Conservation (phyloP, 2,888 invertebrate genomes). For the Brachycybe producta region DNA sequence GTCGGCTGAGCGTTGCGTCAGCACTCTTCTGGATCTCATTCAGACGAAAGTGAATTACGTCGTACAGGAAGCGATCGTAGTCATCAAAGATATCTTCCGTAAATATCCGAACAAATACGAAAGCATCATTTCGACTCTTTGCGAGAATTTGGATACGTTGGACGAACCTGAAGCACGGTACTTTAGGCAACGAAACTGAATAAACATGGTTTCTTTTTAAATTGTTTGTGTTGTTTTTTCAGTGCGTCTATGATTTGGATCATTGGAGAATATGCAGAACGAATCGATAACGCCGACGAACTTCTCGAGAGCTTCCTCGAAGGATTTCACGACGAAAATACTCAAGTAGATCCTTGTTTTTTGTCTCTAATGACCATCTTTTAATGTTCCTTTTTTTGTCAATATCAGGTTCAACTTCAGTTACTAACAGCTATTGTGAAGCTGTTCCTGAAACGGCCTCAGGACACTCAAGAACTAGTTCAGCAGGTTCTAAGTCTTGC, state of each 20-base stretch:
- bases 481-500: slow-evolving; percentile 76
- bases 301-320: slow-evolving; percentile 94
- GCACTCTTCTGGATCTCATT: slow-evolving; percentile 90
- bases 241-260: slow-evolving; percentile 90
- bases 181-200: not conserved
- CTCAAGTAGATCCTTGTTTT: too few species aligned
- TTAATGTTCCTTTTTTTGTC: not conserved
- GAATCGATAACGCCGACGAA: slow-evolving; percentile 98
- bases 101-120: slow-evolving; percentile 99
- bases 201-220: slow-evolving; percentile 7
- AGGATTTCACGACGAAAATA: slow-evolving; percentile 92
- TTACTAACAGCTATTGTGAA: slow-evolving; percentile 96
- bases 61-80: slow-evolving; percentile 98
- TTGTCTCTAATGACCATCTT: not conserved
- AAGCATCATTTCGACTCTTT: slow-evolving; percentile 96
- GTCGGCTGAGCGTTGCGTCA: slow-evolving; percentile 95
- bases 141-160: slow-evolving; percentile 94
- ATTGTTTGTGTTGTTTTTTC: too few species aligned
- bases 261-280: slow-evolving; percentile 93
- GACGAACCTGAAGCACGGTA: slow-evolving; percentile 89
- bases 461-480: slow-evolving; percentile 95
- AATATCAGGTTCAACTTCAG: slow-evolving; percentile 60
- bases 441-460: slow-evolving; percentile 91
- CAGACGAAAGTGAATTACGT: slow-evolving; percentile 99
- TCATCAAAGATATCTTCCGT: slow-evolving; percentile 92